phyloP scores from a whole-genome alignment of 2,888 invertebrate species.

The Perizoma affinitatum region DNA sequence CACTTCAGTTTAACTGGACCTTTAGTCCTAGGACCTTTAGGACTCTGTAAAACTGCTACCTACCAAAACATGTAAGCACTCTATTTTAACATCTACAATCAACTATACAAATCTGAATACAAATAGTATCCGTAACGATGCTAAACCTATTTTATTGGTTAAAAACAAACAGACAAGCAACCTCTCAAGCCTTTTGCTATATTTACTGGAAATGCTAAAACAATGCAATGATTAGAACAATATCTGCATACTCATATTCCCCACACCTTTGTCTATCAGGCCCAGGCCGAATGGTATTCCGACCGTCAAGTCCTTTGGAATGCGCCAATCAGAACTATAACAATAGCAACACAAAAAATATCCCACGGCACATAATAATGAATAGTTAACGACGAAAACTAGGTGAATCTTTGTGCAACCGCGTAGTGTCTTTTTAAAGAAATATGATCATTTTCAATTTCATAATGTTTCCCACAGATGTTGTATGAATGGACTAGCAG shows the following conservation, averaged over 20 bases:
- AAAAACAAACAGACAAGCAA: too few species aligned
- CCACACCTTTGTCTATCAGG: slow-evolving; percentile 11
- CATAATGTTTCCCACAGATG: slow-evolving; percentile 80
- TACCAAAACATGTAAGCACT: too few species aligned
- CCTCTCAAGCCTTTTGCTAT: too few species aligned
- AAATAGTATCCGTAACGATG: too few species aligned
- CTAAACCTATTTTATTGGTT: too few species aligned
- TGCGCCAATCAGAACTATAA: slow-evolving; percentile 74
- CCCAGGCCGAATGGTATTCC: slow-evolving; percentile 32
- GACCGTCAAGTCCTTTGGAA: slow-evolving; percentile 67
- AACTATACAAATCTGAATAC: too few species aligned
- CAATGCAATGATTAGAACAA: slow-evolving; percentile 3
- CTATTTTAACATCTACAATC: too few species aligned
- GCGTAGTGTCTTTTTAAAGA: slow-evolving; percentile 81
- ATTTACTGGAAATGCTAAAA: background rate
- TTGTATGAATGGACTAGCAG: slow-evolving; percentile 68
- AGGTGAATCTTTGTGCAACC: slow-evolving; percentile 84
- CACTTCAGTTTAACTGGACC: too few species aligned
- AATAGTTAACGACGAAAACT: slow-evolving; percentile 83
- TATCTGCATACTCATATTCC: slow-evolving; percentile 6
- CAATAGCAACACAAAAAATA: slow-evolving; percentile 74
- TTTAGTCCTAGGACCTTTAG: too few species aligned
- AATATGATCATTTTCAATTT: slow-evolving; percentile 84
- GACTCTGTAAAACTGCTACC: too few species aligned
- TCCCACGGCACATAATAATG: slow-evolving; percentile 83